Evolutionary conservation across 2,113 vertebrate genomes (phyloP), one percentile per base, ranked within the genome.

Genomic region (Hemicordylus capensis): DNA sequence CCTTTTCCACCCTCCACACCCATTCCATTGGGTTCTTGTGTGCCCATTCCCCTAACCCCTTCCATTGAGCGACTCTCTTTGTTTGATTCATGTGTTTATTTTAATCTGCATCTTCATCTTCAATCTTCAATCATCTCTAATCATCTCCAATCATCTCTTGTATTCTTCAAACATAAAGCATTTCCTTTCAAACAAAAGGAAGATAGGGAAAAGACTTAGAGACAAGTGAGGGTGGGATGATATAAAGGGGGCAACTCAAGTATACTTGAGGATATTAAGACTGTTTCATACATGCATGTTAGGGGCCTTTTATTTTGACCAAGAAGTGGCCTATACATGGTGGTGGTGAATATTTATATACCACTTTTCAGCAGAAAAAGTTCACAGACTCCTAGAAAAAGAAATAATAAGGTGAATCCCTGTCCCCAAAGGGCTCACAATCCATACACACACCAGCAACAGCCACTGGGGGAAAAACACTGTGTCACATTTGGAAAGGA

Each of bases 41-140:
- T 1, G 26, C 15, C 34, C 20, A 44, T 42, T 28, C 17, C 37
- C 20, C 79, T 6, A 37, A 67, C n/a, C 26, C 73, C 48, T 67
- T 84, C 24, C 22, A 54, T 6, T 7, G 37, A 15, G 42, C 44
- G 61, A 12, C 48, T 10, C 22, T 34, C 63, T 76, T 81, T 14
- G 76, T 93, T 85, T 81, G 17, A 81, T 92, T 87, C 79, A 39
- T 87, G 84, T 0, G 19, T 17, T 24, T 17, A 31, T 75, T 51
- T 51, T 31, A 51, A 56, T 15, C 54, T 4, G 4, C 4, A 80
- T n/a, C 82, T 3, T 5, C 26, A 10, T 44, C 85, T 56, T 46
- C 31, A 22, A 9, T 46, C 39, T 7, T 56, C 26, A 28, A 66
- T 81, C 4, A 26, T 34, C 66, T 90, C 83, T 82, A 59, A n/a